These are phyloP conservation scores for Cephalopholis sonnerati DNA, from an alignment of 2,113 vertebrate genomes.

Conservation along the genomic window DNA sequence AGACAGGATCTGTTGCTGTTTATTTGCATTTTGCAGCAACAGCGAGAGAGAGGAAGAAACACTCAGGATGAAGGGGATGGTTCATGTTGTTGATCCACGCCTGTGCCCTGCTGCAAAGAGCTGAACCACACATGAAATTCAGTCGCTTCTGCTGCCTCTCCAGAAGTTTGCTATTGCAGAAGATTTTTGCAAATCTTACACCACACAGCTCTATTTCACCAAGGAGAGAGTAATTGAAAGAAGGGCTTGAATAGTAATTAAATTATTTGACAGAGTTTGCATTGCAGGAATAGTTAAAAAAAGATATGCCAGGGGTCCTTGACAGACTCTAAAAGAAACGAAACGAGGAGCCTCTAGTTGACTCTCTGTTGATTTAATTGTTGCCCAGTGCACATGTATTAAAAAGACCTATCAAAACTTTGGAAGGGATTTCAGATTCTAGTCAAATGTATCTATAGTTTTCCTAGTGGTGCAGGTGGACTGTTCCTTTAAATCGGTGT, in stretches of 20 bases:
- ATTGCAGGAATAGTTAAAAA: not conserved
- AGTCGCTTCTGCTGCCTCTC: not conserved
- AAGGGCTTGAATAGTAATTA: not conserved
- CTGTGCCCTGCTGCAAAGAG: not conserved
- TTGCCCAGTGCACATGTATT: not conserved
- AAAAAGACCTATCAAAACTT: not conserved
- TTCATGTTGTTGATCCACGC: constrained; percentile 16
- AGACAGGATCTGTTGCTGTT: not conserved
- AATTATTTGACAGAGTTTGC: not conserved
- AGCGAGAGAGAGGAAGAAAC: not conserved
- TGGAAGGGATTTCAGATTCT: not conserved
- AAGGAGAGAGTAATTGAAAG: not conserved
- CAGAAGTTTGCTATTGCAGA: not conserved
- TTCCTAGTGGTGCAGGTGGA: not conserved
- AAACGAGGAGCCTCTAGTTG: not conserved
- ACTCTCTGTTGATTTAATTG: not conserved
- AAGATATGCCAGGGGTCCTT: too few relatives aligned
- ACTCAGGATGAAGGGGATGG: not conserved
- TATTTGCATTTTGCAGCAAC: constrained; percentile 19
- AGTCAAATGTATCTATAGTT: not conserved
- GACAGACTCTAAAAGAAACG: not conserved
- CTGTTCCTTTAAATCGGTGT: not conserved
- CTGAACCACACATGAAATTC: constrained; percentile 10
- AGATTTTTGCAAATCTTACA: not conserved
- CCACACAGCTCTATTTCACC: not conserved